Evolutionary conservation across 1,140 invertebrate species (phyloP), one percentile per base, ranked within the genome.

Genomic region (Drosophila navojoa): DNA sequence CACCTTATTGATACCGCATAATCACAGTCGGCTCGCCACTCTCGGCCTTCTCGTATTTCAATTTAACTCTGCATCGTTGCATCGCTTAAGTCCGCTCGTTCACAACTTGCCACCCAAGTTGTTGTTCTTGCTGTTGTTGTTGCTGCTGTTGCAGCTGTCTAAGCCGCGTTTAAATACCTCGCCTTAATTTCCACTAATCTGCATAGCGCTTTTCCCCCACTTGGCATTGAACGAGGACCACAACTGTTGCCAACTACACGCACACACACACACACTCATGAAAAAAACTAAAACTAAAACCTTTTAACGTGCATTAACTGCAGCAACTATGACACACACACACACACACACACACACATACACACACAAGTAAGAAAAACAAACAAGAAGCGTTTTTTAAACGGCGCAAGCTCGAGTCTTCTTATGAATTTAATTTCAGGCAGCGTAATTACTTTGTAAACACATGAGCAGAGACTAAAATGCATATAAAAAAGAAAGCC

Each of bases 381-480:
- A 58, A 69, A 50, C 45, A 67, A 29, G 29, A 75, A 76, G 35
- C 81, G 84, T 67, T 89, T 82, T 78, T 84, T 89, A 87, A 84
- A 89, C 68, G 82, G 66, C 75, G 76, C 50, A 54, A 52, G 72
- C 72, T 76, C 44, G 59, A 54, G 50, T 58, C 73, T 79, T 89
- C 87, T 84, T 89, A 71, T 87, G 81, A 90, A 90, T 90, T 90
- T 90, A 81, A 90, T 89, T 89, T 90, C 73, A 89, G 87, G 57
- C 87, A 73, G 69, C 89, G 84, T 90, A 90, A 90, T 90, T 90
- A 90, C 87, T 90, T 90, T 90, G 87, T 90, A 90, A 90, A 90
- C 89, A 91, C 87, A 86, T 89, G 84, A 89, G 85, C 77, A 89
- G 50, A 54, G 62, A 59, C 42, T 5, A 47, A 71, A 71, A 63